Base-by-base conservation (phyloP, 2,797 vertebrate genomes). In the Thripadectes ignobilis region DNA sequence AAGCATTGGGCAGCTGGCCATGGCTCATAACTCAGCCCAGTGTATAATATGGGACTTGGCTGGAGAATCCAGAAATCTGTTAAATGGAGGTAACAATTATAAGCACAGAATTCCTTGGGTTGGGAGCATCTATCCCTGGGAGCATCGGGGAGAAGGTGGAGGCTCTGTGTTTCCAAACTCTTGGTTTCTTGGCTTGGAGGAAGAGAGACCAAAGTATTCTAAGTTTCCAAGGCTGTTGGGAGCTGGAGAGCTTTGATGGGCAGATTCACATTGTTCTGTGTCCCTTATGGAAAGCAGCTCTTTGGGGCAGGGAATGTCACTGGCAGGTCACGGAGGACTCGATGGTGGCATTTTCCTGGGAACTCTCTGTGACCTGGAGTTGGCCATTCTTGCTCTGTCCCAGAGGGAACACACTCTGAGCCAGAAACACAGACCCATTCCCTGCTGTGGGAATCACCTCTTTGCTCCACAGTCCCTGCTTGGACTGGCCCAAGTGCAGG, bases 1-100 rank as follows among this genome's bases (percentile, higher is more conserved):
- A 89, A 96, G 88, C 79, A 57, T 88, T 75, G 83, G 97, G 96
- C 96, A 96, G 93, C 80, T 71, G 79, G 96, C 97, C 97, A 97
- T 7, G 13, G 77, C 95, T 92, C 96, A 85, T 96, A 96, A 92
- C 85, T 97, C 96, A 97, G 93, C 76, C 95, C 46, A 49, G 45
- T 20, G 46, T 61, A 89, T 74, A 67, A 65, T 74, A 71, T 77
- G 75, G 90, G 67, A 57, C 89, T 96, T 89, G 96, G 92, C 96
- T 95, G 95, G 67, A 92, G 91, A 84, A 81, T 63, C 73, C 89
- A 95, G 62, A 65, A 80, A 93, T 91, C 93, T 94, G 75, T 94
- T 90, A 86, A 91, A 63, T 7, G 57, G 22, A 88, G 89, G 92
- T 77, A 93, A 58, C 83, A 91, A 89, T 87, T 81, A 74, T 20